Conservation (phyloP, 2,797 vertebrate genomes). For the Gila robusta region DNA sequence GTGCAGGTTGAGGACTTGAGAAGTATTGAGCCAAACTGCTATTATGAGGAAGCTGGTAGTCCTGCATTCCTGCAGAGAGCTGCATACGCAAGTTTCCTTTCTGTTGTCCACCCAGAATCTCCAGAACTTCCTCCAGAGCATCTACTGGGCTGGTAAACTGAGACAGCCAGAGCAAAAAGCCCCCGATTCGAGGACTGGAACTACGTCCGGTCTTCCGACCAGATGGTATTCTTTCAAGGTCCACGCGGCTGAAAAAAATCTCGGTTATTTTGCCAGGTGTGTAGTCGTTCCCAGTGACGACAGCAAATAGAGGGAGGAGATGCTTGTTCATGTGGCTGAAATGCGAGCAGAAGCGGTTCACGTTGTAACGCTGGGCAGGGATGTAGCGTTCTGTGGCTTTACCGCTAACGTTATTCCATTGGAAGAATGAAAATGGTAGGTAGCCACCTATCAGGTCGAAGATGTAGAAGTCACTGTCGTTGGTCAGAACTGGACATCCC, state of each 20-base stretch:
- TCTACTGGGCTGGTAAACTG: slow-evolving; percentile 75
- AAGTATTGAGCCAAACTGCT: slow-evolving; percentile 85
- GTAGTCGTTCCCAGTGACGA: slow-evolving; percentile 90
- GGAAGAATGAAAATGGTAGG: slow-evolving; percentile 85
- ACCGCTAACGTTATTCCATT: slow-evolving; percentile 82
- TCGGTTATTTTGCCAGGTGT: slow-evolving; percentile 74
- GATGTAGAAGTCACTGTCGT: slow-evolving; percentile 95
- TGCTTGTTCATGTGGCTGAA: slow-evolving; percentile 81
- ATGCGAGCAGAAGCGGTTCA: slow-evolving; percentile 79
- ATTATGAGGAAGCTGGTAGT: slow-evolving; percentile 81
- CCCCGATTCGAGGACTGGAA: slow-evolving; percentile 77
- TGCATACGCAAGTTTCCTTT: slow-evolving; percentile 70
- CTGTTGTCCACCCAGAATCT: slow-evolving; percentile 73
- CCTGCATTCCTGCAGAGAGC: slow-evolving; percentile 81
- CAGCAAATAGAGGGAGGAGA: slow-evolving; percentile 90
- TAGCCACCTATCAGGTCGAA: slow-evolving; percentile 91
- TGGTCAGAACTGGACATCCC: slow-evolving; percentile 90
- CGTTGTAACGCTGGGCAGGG: slow-evolving; percentile 82
- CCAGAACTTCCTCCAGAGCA: slow-evolving; percentile 82
- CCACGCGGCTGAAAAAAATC: slow-evolving; percentile 74
- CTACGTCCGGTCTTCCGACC: slow-evolving; percentile 56
- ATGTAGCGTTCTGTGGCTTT: slow-evolving; percentile 78
- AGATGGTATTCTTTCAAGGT: slow-evolving; percentile 56
- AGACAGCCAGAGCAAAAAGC: slow-evolving; percentile 87
- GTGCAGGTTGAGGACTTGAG: slow-evolving; percentile 58